These are phyloP conservation scores for Eupithecia inturbata DNA, from an alignment of 2,888 invertebrate genomes.

Conservation along the genomic window DNA sequence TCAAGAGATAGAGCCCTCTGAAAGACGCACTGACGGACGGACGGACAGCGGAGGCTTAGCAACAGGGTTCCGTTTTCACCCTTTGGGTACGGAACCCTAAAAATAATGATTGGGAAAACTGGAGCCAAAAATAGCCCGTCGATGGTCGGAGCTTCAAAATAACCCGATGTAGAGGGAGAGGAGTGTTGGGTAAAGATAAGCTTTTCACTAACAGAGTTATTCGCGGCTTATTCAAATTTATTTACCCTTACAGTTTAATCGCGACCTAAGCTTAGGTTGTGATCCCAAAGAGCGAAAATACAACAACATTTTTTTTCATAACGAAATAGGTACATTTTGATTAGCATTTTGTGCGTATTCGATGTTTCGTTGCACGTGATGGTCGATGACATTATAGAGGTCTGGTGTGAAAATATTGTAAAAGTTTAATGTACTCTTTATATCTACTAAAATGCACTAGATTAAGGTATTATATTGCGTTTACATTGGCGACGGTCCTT, in stretches of 20 bases:
- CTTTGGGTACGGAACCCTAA: no score
- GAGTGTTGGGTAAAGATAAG: conserved; percentile 34
- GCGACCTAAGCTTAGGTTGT: not conserved
- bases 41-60: no score
- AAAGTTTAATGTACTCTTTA: no score
- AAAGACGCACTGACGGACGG: no score
- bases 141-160: not conserved
- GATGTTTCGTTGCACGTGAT: not conserved
- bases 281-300: not conserved
- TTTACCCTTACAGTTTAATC: conserved; percentile 19
- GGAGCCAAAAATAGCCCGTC: not conserved
- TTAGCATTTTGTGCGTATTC: not conserved
- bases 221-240: conserved; percentile 25
- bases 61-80: no score
- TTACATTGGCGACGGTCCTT: no score
- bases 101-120: not conserved
- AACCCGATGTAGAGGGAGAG: not conserved
- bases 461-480: no score
- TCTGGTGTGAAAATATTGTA: not conserved
- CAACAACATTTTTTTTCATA: not conserved
- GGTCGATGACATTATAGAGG: not conserved
- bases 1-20: no score
- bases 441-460: no score
- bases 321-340: not conserved
- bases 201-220: conserved; percentile 24